phyloP scores from a whole-genome alignment of 1,140 invertebrate species.

The Drosophila sp. region DNA sequence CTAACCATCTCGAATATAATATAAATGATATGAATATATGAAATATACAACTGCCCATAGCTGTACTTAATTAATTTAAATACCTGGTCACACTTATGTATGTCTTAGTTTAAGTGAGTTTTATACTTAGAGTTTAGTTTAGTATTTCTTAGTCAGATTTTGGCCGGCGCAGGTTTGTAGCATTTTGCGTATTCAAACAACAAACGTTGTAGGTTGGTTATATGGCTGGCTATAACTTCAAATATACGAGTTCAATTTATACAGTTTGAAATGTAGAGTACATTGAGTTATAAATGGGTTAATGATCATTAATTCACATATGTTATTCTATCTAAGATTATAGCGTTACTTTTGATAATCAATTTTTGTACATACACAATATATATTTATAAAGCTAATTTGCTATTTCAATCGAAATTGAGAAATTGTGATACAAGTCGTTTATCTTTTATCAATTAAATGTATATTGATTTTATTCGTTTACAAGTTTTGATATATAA shows the following conservation, averaged over 20 bases:
- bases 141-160: conserved; percentile 56
- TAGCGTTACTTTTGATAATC: conserved; percentile 3
- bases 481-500: conserved; percentile 2
- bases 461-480: conserved; percentile 1
- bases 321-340: conserved; percentile 16
- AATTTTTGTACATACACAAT: conserved; percentile 10
- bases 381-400: conserved; percentile 1
- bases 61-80: conserved; percentile 66
- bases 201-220: conserved; percentile 74
- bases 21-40: background rate
- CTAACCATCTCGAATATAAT: background rate
- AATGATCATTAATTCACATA: conserved; percentile 43
- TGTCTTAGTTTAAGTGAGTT: conserved; percentile 63
- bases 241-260: conserved; percentile 78
- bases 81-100: conserved; percentile 58
- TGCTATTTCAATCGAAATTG: background rate
- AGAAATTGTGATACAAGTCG: background rate
- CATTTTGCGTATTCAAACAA: conserved; percentile 81
- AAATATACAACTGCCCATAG: conserved; percentile 18
- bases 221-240: conserved; percentile 81
- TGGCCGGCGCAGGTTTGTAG: conserved; percentile 79
- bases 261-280: conserved; percentile 60
- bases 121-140: conserved; percentile 78
- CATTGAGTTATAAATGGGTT: conserved; percentile 41
- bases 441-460: background rate